Percentiles rank a stretch among this genome's conserved stretches.
phyloP scores from a whole-genome alignment of 2,113 vertebrate genomes.

The Atlantisia rogersi region DNA sequence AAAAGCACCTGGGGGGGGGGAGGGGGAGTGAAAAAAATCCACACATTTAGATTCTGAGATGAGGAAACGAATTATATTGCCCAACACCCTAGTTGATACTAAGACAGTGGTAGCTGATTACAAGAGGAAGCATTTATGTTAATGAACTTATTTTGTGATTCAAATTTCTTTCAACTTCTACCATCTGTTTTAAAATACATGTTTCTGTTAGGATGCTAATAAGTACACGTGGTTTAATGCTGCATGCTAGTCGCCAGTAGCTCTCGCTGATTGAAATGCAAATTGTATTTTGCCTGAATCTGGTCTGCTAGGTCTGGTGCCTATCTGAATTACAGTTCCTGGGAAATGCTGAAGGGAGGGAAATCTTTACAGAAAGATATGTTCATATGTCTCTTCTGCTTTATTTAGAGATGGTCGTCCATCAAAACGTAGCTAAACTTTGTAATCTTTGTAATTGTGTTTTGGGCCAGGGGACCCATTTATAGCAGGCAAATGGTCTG shows the following conservation, averaged over 20 bases:
- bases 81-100: not conserved
- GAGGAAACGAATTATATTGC: not conserved
- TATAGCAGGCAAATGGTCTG: not conserved
- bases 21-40: not conserved
- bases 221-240: not conserved
- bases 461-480: not conserved
- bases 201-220: not conserved
- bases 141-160: slow-evolving; percentile 48
- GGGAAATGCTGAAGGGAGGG: not conserved
- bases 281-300: slow-evolving; percentile 1
- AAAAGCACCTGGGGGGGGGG: no score
- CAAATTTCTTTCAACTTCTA: slow-evolving; percentile 53
- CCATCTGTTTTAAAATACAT: slow-evolving; percentile 57
- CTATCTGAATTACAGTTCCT: not conserved
- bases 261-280: not conserved
- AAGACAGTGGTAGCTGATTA: slow-evolving; percentile 58
- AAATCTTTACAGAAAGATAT: not conserved
- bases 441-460: not conserved
- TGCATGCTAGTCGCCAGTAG: not conserved
- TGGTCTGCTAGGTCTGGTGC: not conserved
- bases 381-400: not conserved
- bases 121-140: slow-evolving; percentile 59
- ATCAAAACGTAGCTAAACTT: not conserved
- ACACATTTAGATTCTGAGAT: not conserved
- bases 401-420: not conserved